Conservation (phyloP, 2,888 invertebrate genomes). For the Odiellus spinosus region DNA sequence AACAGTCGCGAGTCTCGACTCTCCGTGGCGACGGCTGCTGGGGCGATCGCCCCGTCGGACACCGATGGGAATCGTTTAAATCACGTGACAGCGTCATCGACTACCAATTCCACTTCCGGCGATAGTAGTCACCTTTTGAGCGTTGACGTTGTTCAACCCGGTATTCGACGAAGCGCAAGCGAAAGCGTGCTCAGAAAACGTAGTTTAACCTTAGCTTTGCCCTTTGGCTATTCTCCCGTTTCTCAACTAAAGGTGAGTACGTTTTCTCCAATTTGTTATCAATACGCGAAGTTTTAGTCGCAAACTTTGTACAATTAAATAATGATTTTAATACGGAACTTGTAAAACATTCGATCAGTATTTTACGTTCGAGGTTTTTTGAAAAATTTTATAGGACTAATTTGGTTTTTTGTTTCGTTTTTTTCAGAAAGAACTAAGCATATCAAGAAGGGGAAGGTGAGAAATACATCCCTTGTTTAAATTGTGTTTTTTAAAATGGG, state of each 20-base stretch:
- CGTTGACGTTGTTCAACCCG: no score
- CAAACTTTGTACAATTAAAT: no score
- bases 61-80: no score
- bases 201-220: background rate
- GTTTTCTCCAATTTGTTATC: background rate
- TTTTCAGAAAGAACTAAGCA: slow-evolving; percentile 36
- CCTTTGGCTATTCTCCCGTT: slow-evolving; percentile 21
- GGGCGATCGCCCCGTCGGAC: no score
- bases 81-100: no score
- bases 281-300: no score
- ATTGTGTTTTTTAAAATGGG: background rate
- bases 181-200: slow-evolving; percentile 17
- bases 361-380: background rate
- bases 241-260: slow-evolving; percentile 31
- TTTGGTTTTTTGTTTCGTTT: slow-evolving; percentile 5
- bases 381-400: background rate
- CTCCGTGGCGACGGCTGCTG: no score
- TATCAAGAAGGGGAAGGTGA: slow-evolving; percentile 31
- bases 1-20: no score
- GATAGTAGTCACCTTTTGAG: no score
- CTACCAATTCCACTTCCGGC: no score
- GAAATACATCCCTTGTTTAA: background rate
- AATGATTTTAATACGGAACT: no score
- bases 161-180: background rate
- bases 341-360: background rate